A percentile compares a stretch with the other conserved stretches of the same genome.
Conservation (phyloP, 2,113 vertebrate species). For the Melospiza georgiana region DNA sequence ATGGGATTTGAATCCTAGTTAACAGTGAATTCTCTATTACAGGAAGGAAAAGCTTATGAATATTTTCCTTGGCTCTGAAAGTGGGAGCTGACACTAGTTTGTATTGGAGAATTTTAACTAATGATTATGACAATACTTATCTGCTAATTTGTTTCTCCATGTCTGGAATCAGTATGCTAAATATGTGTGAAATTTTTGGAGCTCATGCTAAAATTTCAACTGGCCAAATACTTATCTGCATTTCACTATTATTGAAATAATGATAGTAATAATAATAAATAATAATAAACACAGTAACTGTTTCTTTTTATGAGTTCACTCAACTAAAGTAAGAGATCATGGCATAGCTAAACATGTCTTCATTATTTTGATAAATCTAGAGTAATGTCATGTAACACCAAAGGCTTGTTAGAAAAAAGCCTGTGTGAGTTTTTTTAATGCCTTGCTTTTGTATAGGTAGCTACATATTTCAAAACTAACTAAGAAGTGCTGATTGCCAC, state of each 20-base stretch:
- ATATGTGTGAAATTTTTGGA: neutral
- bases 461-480: neutral
- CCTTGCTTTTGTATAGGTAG: neutral
- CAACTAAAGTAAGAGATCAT: neutral
- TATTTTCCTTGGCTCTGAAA: conserved; percentile 19
- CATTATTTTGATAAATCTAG: neutral
- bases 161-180: neutral
- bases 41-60: neutral
- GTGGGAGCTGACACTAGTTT: neutral
- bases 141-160: neutral
- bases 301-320: neutral
- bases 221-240: neutral
- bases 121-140: neutral
- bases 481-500: neutral
- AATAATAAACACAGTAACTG: neutral
- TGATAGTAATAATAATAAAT: neutral
- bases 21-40: neutral
- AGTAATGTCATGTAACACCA: neutral
- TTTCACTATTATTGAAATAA: neutral
- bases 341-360: neutral
- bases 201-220: neutral
- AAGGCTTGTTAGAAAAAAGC: neutral
- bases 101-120: neutral
- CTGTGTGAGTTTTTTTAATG: neutral
- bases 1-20: neutral